Conservation (phyloP, 2,797 vertebrate species). For the Halcyon leucocephala region DNA sequence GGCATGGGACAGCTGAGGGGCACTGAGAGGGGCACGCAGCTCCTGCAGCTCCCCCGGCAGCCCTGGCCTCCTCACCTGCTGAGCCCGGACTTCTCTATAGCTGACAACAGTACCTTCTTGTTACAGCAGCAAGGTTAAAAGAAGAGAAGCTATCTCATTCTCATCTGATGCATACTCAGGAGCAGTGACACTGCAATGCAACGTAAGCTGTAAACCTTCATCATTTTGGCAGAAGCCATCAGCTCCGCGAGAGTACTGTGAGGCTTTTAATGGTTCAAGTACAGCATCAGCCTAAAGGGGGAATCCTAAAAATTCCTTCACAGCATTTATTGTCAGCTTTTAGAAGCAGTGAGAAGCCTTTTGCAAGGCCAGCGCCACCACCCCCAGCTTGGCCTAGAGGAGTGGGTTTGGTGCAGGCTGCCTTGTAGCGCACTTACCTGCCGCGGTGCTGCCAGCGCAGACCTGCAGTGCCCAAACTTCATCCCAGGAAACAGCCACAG, state of each 20-base stretch:
- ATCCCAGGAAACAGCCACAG: accelerated
- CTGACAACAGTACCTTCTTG: not conserved
- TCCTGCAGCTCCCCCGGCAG: not conserved
- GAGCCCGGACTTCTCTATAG: not conserved
- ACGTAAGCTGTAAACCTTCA: accelerated
- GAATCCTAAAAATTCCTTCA: not conserved
- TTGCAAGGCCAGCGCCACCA: not conserved
- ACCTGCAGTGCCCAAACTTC: accelerated
- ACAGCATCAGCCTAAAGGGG: not conserved
- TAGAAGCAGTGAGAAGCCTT: not conserved
- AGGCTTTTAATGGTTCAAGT: not conserved
- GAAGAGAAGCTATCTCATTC: not conserved
- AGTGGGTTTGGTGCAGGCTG: not conserved
- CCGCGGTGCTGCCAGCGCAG: not conserved
- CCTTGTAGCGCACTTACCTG: not conserved
- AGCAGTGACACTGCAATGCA: not conserved
- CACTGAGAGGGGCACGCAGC: not conserved
- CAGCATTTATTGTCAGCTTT: not conserved
- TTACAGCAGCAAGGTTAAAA: not conserved
- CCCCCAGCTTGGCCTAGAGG: not conserved
- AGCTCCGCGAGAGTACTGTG: not conserved
- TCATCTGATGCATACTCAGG: not conserved
- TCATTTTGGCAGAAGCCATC: not conserved
- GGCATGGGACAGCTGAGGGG: not conserved
- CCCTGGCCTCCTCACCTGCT: not conserved